Evolutionary conservation across 2,888 invertebrate species (phyloP), one percentile per base, ranked within the genome.

Genomic region (Agriopis aurantiaria): DNA sequence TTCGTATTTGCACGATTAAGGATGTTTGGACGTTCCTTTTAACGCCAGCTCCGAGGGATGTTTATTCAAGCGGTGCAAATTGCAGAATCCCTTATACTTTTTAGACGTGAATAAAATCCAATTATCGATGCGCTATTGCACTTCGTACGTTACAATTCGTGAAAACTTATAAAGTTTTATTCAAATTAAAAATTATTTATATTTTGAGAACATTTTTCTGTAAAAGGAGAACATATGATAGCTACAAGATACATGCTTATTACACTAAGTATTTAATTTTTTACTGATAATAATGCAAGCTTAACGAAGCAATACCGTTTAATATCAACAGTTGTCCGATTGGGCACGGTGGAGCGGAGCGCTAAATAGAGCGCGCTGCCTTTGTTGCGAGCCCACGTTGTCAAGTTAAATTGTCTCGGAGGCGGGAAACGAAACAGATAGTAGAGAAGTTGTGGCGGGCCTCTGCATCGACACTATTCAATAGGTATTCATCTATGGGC

Each of bases 341-440:
- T 83, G 84, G 84, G 78, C 80, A 75, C 83, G 84, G 80, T 81
- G 78, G 84, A 80, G 83, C 86, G 78, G 84, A 80, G 83, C 86
- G 85, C 82, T 92, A 91, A 92, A 92, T 91, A 87, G 91, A 90
- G 87, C 92, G 85, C 85, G 83, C 83, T 72, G 86, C 88, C 85
- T 89, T 93, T 93, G 93, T 93, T 90, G 82, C 80, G 82, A 86
- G 85, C 85, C 88, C 87, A 88, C 84, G 91, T 90, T 91, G 93
- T 89, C 91, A 92, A 93, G 93, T 92, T 93, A 91, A 92, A 93
- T 92, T 92, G 93, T 93, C 91, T 92, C 90, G 79, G 84, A 81
- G 88, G 87, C 91, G 93, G 92, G 89, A 91, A 92, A 90, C 91
- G 89, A 90, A 91, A 91, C 89, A 89, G 92, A 93, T 93, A 93